phyloP scores from a whole-genome alignment of 2,113 vertebrate genomes.

The Oncorhynchus kisutch region DNA sequence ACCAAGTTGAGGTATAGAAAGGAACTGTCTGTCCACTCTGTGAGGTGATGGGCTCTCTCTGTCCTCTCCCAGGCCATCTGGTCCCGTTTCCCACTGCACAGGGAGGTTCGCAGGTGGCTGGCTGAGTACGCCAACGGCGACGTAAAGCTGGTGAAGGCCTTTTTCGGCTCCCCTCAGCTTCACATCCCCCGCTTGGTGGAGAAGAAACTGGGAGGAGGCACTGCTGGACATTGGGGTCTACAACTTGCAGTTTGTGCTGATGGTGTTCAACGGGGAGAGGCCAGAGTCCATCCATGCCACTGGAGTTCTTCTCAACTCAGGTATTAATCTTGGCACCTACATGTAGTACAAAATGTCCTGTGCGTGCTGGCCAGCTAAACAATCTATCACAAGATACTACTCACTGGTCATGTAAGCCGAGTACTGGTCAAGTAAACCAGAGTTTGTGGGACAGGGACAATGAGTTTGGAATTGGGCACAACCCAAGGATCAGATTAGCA shows the following conservation, averaged over 20 bases:
- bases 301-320: slow-evolving; percentile 65
- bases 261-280: slow-evolving; percentile 77
- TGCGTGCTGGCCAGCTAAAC: too few relatives aligned
- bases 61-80: slow-evolving; percentile 62
- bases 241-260: slow-evolving; percentile 75
- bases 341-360: background rate
- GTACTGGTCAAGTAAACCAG: background rate
- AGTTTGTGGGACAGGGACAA: background rate
- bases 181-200: slow-evolving; percentile 63
- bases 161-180: slow-evolving; percentile 64
- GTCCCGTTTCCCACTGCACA: slow-evolving; percentile 62
- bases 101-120: slow-evolving; percentile 68
- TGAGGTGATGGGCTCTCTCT: background rate
- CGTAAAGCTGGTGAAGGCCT: slow-evolving; percentile 69
- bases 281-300: slow-evolving; percentile 65
- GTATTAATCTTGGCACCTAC: slow-evolving; percentile 41
- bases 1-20: background rate
- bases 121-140: slow-evolving; percentile 66
- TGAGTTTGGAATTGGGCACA: background rate
- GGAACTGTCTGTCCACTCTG: background rate
- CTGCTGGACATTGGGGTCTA: slow-evolving; percentile 75
- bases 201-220: slow-evolving; percentile 67
- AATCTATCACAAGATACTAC: background rate
- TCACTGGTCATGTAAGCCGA: too few relatives aligned
- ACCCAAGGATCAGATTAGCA: background rate